phyloP scores from a whole-genome alignment of 1,140 invertebrate genomes.

The Pristionchus pacificus region DNA sequence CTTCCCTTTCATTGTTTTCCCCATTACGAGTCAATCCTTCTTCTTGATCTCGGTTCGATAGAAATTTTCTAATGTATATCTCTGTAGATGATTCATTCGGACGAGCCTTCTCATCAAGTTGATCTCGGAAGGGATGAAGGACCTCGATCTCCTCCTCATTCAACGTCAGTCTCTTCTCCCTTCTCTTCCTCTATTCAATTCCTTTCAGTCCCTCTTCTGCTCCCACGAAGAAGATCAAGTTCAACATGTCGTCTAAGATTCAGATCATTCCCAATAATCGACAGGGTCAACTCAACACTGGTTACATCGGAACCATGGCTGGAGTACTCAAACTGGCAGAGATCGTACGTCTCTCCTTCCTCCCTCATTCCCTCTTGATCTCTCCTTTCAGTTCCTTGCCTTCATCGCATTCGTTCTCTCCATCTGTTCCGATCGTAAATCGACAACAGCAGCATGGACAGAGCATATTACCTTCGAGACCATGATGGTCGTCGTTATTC shows the following conservation, averaged over 20 bases:
- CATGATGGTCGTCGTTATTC: conserved; percentile 44
- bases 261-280: conserved; percentile 49
- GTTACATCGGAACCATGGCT: conserved; percentile 46
- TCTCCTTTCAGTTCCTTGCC: conserved; percentile 42
- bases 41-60: too few relatives aligned
- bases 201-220: conserved; percentile 3
- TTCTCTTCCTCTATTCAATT: background rate
- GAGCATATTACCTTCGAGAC: conserved; percentile 57
- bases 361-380: background rate
- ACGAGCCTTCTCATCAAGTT: background rate
- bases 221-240: conserved; percentile 37
- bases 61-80: too few relatives aligned
- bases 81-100: background rate
- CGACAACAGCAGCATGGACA: conserved; percentile 53
- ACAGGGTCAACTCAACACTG: conserved; percentile 54
- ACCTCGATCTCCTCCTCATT: background rate
- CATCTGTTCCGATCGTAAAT: conserved; percentile 52
- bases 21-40: too few relatives aligned
- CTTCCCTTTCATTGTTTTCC: too few relatives aligned
- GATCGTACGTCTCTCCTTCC: conserved; percentile 37
- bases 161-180: conserved; percentile 17
- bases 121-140: background rate
- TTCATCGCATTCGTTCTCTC: conserved; percentile 54
- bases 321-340: conserved; percentile 55
- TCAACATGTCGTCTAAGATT: conserved; percentile 40